Base-by-base conservation (phyloP, 2,888 invertebrate species). In the Myopa testacea region DNA sequence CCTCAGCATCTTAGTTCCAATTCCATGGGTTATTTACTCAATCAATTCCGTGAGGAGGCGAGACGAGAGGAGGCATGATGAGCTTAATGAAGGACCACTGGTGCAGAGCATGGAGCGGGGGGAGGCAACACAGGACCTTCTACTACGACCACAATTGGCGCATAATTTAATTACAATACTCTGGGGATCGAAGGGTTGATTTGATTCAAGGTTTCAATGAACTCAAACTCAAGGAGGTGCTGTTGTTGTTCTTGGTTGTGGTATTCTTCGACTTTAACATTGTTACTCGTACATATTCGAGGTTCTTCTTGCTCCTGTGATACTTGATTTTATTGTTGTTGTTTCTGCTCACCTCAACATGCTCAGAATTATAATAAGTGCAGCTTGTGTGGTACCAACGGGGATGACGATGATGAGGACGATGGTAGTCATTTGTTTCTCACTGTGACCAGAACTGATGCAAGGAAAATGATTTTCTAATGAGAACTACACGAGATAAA, bases 101-200 rank as follows among this genome's bases (percentile, higher is more conserved):
- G 58, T 6, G 58, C n/a, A 58, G n/a, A n/a, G 58, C 4, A 16
- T 8, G 26, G 62, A 63, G 62, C 2, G 34, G 12, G 7, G 26
- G 16, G 5, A 26, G 26, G 10, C 10, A 1, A 34, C 34, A 26
- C 26, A 0, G 4, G 62, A 26, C 1, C 62, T 26, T 26, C 26
- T 26, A 40, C 68, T 75, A 55, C 45, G 58, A 40, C 45, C 78
- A 83, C 84, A 86, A 85, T 85, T 84, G 84, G 81, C 84, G 86
- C 86, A 85, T 85, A 85, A 85, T 86, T 85, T 85, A 85, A 85
- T 85, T 85, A 86, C 85, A 85, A 84, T 82, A 84, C 50, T 34
- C 65, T 60, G 19, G 63, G 65, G 50, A 65, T 7, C n/a, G 16
- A 50, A 65, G 7, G 52, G 63, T 63, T 37, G 45, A 7, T 52